Evolutionary conservation across 2,888 invertebrate genomes (phyloP).

Genomic region (Calameuta filiformis): DNA sequence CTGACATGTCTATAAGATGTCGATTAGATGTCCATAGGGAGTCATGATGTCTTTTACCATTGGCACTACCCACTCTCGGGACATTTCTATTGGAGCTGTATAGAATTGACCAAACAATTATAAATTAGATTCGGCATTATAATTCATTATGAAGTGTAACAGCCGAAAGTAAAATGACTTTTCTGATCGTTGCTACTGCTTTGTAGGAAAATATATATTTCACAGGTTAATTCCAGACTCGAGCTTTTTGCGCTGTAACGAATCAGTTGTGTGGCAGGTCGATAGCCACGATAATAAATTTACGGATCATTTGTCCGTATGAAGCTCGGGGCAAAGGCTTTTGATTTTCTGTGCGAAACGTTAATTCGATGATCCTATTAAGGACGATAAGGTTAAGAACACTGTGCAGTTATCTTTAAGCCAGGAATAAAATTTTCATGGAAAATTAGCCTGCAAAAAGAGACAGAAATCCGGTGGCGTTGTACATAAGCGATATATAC

Average conservation of each 20-base stretch:
- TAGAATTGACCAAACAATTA: neutral
- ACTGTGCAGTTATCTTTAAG: neutral
- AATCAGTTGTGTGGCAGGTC: too few relatives aligned
- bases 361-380: neutral
- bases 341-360: neutral
- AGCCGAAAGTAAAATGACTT: too few relatives aligned
- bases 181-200: too few relatives aligned
- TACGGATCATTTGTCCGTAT: neutral
- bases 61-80: neutral
- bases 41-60: neutral
- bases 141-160: too few relatives aligned
- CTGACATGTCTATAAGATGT: neutral
- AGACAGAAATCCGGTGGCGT: neutral
- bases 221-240: too few relatives aligned
- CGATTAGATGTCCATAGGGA: neutral
- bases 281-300: neutral
- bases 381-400: neutral
- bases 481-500: too few relatives aligned
- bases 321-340: neutral
- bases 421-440: neutral
- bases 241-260: too few relatives aligned
- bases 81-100: neutral
- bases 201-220: too few relatives aligned
- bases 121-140: neutral
- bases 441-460: neutral